Base-by-base conservation (phyloP, 2,113 vertebrate genomes). In the Hypanus sabinus region DNA sequence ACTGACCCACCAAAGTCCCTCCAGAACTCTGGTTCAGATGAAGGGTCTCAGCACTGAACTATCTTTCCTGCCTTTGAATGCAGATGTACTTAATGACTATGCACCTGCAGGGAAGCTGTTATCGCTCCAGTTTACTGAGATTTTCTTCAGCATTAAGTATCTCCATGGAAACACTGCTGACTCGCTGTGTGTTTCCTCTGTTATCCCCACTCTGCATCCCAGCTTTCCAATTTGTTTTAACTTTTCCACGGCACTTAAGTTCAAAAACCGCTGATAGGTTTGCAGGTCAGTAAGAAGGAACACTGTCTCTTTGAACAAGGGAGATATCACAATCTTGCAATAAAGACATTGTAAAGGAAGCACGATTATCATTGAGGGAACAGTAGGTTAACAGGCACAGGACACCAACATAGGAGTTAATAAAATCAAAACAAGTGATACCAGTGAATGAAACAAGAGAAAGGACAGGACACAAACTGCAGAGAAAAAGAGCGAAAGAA, bases 401-500 rank as follows among this genome's bases (percentile, higher is more conserved):
- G 91, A 93, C 70, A 93, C 38, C 10, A 14, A 93, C 91, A 93
- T 30, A 20, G 36, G 91, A 30, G 38, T 93, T 46, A 55, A 73
- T 46, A 38, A 93, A 88, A 71, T 14, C n/a, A 57, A 71, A 75
- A 94, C 85, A 94, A 75, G 87, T 92, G 85, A 92, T 93, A 92
- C 65, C 22, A 71, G 83, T 85, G 94, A 73, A 62, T 81, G 93
- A 57, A 73, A 94, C 87, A 94, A 38, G 68, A 94, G 33, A 24
- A 94, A 70, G 87, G 11, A 14, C 80, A 94, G 94, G 95, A 94
- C 83, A 93, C 96, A 94, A 30, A 30, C 12, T 92, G 38, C 36
- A 16, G 62, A 33, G 71, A 75, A 94, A 57, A 73, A 94, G 18
- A 94, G 94, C 94, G 93, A 94, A 94, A 96, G 95, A 95, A 95